Percentiles rank a stretch among this genome's conserved stretches.
Evolutionary conservation across 2,113 vertebrate genomes (phyloP).

Genomic region (Oreochromis aureus): DNA sequence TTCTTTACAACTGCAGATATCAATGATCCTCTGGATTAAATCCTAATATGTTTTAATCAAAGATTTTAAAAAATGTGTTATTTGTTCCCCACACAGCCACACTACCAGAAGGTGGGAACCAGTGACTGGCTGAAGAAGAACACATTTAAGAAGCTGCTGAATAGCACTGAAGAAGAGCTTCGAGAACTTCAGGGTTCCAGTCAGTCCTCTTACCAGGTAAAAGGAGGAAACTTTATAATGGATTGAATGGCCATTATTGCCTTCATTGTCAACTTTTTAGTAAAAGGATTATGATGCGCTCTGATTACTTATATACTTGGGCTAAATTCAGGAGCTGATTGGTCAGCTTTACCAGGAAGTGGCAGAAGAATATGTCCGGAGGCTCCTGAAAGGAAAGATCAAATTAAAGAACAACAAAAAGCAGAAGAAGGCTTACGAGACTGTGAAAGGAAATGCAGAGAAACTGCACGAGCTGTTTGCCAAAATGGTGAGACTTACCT

Average conservation of each 20-base stretch:
- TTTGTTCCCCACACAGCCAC: no score
- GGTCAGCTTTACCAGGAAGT: conserved; percentile 63
- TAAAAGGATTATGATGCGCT: background rate
- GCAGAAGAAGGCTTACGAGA: conserved; percentile 66
- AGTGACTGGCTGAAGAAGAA: no score
- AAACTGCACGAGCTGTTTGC: conserved; percentile 72
- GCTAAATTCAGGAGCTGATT: conserved; percentile 60
- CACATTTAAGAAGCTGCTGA: no score
- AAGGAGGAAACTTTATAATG: background rate
- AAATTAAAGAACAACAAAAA: conserved; percentile 65
- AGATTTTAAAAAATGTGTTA: no score
- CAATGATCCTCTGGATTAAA: no score
- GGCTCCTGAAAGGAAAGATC: conserved; percentile 77
- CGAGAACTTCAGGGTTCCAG: conserved; percentile 35
- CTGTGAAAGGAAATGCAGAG: conserved; percentile 57
- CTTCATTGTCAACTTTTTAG: rapidly evolving
- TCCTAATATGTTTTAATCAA: no score
- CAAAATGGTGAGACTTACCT: no score
- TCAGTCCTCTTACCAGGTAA: conserved; percentile 43
- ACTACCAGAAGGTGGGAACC: no score
- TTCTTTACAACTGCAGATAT: no score
- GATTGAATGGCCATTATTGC: background rate
- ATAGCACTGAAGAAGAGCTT: conserved; percentile 36
- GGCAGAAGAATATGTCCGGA: conserved; percentile 77
- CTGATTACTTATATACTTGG: background rate